These are phyloP conservation scores for Drosophila virilis DNA, from an alignment of 1,140 invertebrate species.

Conservation along the genomic window DNA sequence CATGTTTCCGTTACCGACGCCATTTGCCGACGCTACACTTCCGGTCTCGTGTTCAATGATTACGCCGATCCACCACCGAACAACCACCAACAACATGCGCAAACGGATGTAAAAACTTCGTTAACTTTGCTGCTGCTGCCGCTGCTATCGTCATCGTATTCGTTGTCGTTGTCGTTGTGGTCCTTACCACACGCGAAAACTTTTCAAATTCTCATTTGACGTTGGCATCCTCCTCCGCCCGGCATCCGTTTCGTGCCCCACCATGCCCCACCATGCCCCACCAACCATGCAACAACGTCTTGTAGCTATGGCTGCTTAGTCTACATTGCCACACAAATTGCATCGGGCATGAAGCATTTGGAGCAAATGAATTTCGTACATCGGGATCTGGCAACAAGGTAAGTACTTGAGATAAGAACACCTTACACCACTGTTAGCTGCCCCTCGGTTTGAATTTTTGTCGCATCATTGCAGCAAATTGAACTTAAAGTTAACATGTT, in stretches of 20 bases:
- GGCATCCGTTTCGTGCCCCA: conserved; percentile 37
- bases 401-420: conserved; percentile 78
- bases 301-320: conserved; percentile 89
- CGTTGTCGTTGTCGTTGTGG: conserved; percentile 15
- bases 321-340: conserved; percentile 92
- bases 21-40: conserved; percentile 79
- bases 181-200: conserved; percentile 70
- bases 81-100: conserved; percentile 68
- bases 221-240: conserved; percentile 56
- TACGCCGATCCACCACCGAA: conserved; percentile 66
- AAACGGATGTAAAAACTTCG: conserved; percentile 83
- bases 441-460: conserved; percentile 30
- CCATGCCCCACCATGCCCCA: neutral
- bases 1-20: conserved; percentile 78
- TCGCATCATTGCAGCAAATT: conserved; percentile 59
- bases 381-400: conserved; percentile 91
- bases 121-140: conserved; percentile 67
- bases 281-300: conserved; percentile 14
- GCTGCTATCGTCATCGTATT: conserved; percentile 22
- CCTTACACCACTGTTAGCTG: conserved; percentile 5
- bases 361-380: conserved; percentile 92
- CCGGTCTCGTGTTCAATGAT: conserved; percentile 83
- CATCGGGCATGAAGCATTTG: conserved; percentile 94
- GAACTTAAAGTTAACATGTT: conserved; percentile 54
- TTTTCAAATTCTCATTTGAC: conserved; percentile 81